Evolutionary conservation across 2,797 vertebrate genomes (phyloP), one percentile per base, ranked within the genome.

Genomic region (Girardinus metallicus): DNA sequence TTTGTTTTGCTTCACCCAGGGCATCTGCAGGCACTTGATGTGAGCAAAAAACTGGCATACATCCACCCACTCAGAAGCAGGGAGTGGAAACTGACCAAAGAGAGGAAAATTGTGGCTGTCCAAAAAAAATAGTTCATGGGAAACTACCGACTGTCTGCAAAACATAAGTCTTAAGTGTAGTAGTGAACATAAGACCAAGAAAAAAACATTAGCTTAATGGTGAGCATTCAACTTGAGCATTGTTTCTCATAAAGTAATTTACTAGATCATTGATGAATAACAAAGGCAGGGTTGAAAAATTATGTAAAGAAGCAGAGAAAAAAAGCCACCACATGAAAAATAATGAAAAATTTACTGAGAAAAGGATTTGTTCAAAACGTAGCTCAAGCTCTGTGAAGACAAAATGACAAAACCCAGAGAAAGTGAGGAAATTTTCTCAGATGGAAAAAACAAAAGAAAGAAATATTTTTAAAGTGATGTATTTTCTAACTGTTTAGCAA

Each of bases 81-180:
- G 74, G 31, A 83, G 26, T 16, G 43, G 6, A 72, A 71, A 76
- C 79, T 83, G 53, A 82, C 75, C 70, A 75, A 78, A 31, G 31
- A 74, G 74, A 84, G 31, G 49, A 5, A 72, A 77, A 88, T 83
- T 82, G 55, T 73, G 66, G 57, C 74, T 47, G 18, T 49, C 57
- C 29, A 23, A 83, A 86, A 75, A 83, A 74, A 77, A 6, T 46
- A 44, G 47, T 70, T 70, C 57, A 53, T 53, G 16, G 80, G 53
- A 29, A 88, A 77, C 68, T 76, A 74, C 41, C 53, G 77, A 86
- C 73, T 12, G 46, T 83, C 49, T 81, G 53, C 57, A 23, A 78
- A 68, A 83, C 72, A 75, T 31, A 75, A 62, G 43, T 73, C 26
- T 76, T 82, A 77, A 83, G 31, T 51, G 51, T 39, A 73, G 79